Evolutionary conservation across 2,113 vertebrate species (phyloP), one percentile per base, ranked within the genome.

Genomic region (Tretioscincus oriximinensis): DNA sequence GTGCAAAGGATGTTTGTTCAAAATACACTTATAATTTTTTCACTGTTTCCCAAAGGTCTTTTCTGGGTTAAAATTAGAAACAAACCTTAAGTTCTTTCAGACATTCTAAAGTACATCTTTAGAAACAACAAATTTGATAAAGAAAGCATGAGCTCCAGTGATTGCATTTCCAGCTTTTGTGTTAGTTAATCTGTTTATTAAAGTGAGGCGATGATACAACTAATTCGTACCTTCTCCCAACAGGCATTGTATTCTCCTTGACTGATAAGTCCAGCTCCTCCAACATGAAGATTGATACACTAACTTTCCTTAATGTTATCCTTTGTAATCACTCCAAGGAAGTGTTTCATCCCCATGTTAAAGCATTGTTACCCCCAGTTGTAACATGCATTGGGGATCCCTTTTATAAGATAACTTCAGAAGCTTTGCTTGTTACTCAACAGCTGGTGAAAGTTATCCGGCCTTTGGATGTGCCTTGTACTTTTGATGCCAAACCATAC

Each of bases 331-430:
- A 97, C 81, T 94, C 94, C 10, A 95, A 96, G 0, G 96, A 96
- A 67, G 94, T 94, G 41, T 98, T 99, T 92, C 96, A 98, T 73
- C 93, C 96, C 5, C 96, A 98, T 87, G 92, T 99, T 85, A 95
- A 95, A 80, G 93, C 93, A 71, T 90, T 96, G 45, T 73, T 99
- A 54, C 96, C 97, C 2, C 92, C 96, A 0, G 95, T 98, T 49
- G 94, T 97, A 47, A 77, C 92, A 26, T 98, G 97, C 26, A 93
- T 98, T 7, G 95, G 96, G 11, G 97, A 99, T 91, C 89, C 96
- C 35, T 98, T 98, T 88, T 98, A 98, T 83, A 98, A 98, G 91
- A 97, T 98, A 71, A 97, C 96, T 0, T 97, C 97, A 0, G 97
- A 98, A 88, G 97, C 97, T 66, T 90, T 99, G 81, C 93, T 97